Evolutionary conservation across 2,797 vertebrate genomes (phyloP).

Genomic region (Rhincodon typus): DNA sequence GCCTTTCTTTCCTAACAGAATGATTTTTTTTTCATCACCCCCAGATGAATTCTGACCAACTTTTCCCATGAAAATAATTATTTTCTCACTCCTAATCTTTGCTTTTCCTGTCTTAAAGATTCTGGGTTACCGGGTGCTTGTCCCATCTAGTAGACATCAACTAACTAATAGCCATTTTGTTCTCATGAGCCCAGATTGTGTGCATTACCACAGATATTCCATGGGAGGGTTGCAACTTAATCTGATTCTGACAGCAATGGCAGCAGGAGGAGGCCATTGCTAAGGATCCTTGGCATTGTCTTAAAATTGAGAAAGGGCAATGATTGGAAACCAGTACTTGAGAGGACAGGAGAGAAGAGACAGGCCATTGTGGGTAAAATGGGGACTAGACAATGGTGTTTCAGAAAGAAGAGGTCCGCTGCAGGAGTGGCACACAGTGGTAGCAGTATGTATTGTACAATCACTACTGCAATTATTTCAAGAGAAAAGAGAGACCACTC

Average conservation of each 20-base stretch:
- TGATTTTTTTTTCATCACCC: not conserved
- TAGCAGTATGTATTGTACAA: no score
- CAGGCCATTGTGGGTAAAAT: not conserved
- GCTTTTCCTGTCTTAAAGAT: not conserved
- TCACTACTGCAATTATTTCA: not conserved
- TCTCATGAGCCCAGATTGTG: not conserved
- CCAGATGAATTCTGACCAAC: not conserved
- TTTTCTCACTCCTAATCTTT: not conserved
- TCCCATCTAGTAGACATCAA: not conserved
- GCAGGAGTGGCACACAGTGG: not conserved
- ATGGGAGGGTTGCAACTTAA: not conserved
- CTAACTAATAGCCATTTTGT: not conserved
- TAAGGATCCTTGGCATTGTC: not conserved
- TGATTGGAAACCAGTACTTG: not conserved
- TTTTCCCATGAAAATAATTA: not conserved
- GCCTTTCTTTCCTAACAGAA: not conserved
- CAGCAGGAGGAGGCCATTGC: not conserved
- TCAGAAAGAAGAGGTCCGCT: not conserved
- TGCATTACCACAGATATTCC: not conserved
- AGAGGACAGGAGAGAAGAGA: not conserved
- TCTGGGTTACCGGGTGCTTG: not conserved
- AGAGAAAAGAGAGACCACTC: no score
- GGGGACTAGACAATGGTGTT: not conserved
- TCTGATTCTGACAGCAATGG: not conserved
- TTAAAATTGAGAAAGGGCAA: not conserved